Conservation (phyloP, 2,888 invertebrate genomes). For the Erynnis tages region DNA sequence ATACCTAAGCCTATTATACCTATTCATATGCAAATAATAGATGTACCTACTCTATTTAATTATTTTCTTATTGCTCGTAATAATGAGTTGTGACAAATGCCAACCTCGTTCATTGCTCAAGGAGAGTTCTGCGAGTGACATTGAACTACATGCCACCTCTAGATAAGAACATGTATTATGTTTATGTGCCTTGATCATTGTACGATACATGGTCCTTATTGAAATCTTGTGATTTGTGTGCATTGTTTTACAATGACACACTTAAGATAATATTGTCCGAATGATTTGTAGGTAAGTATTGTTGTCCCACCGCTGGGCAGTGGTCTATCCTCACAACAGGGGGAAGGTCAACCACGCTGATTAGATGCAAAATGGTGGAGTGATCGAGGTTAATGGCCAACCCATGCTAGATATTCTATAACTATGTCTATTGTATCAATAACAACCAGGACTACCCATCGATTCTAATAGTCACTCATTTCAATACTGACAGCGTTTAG, state of each 20-base stretch:
- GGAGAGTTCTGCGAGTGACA: constrained; percentile 43
- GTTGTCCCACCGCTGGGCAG: background rate
- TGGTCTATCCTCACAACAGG: no score
- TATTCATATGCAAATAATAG: background rate
- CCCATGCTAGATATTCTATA: no score
- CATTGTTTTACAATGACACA: background rate
- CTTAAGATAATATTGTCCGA: background rate
- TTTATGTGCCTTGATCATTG: constrained; percentile 25
- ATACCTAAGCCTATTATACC: background rate
- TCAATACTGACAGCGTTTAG: no score
- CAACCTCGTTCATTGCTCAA: constrained; percentile 44
- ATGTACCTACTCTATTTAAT: constrained; percentile 17
- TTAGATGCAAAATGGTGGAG: no score
- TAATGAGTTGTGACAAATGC: constrained; percentile 34
- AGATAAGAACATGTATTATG: constrained; percentile 13
- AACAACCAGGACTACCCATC: no score
- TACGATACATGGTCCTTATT: constrained; percentile 14
- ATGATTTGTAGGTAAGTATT: background rate
- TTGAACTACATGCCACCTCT: constrained; percentile 41
- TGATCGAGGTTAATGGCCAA: no score
- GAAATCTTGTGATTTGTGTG: background rate
- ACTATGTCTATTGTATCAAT: no score
- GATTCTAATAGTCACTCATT: no score
- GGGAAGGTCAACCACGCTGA: no score
- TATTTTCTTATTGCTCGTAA: constrained; percentile 30